Base-by-base conservation (phyloP, 1,140 invertebrate species). In the Temnothorax longispinosus region DNA sequence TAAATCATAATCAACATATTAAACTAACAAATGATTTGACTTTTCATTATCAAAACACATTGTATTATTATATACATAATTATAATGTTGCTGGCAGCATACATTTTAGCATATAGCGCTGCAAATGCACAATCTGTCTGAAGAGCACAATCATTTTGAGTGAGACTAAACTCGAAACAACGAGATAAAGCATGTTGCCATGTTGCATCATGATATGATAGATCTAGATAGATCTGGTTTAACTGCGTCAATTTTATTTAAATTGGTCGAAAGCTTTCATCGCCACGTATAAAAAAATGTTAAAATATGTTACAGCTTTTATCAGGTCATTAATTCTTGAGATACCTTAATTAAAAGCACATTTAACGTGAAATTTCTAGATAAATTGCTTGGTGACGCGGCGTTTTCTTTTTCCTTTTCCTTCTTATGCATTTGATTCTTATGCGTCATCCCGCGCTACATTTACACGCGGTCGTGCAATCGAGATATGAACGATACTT, bases 1-100 rank as follows among this genome's bases (percentile, higher is more conserved):
- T 27, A 15, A 27, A 75, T 44, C n/a, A 58, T 75, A 75, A 75
- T 75, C 10, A 41, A 75, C 41, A 75, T 60, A 58, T 75, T 56
- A 58, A 75, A 75, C 21, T 58, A 41, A 15, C 44, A 75, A 75
- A 11, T 75, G 58, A 44, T 44, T 41, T 58, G n/a, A 75, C 38
- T 3, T 44, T 60, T 75, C 15, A 38, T 13, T 41, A 75, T 75
- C 21, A 58, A 41, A 54, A n/a, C 7, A 32, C 1, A 13, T 71
- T 18, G 18, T 18, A 54, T 54, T 50, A 35, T 54, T 35, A 62
- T 35, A 62, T 11, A 27, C 27, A 13, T 60, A 60, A 27, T 60
- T 3, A 10, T 32, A 56, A 21, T 38, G n/a, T 5, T 21, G 27
- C n/a, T 27, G 11, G 38, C 21, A 71, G 18, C 1, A 38, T 64